Percentiles rank a stretch among this genome's conserved stretches.
Evolutionary conservation across 1,140 invertebrate species (phyloP).

Genomic region (Nylanderia fulva): DNA sequence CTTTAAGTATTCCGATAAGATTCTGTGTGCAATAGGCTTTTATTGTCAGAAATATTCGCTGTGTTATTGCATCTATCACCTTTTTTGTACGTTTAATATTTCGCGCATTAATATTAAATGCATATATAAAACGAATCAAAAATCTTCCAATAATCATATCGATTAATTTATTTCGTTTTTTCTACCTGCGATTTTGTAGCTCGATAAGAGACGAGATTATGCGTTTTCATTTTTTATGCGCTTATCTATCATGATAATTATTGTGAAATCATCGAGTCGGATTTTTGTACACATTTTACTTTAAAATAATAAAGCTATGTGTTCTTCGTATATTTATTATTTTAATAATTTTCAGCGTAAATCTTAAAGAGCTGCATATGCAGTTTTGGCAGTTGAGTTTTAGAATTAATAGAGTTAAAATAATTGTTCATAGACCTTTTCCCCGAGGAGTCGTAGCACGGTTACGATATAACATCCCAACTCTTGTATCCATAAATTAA

Average conservation of each 20-base stretch:
- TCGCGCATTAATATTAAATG: neutral
- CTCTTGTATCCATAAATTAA: slow-evolving; percentile 39
- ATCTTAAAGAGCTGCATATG: neutral
- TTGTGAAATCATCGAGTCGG: slow-evolving; percentile 21
- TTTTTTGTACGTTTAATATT: slow-evolving; percentile 20
- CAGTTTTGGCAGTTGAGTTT: neutral
- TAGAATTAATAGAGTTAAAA: neutral
- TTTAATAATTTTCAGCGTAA: neutral
- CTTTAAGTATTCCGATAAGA: slow-evolving; percentile 29
- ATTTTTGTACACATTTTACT: slow-evolving; percentile 2
- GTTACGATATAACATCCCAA: slow-evolving; percentile 4
- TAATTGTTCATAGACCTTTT: neutral
- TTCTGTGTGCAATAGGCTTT: neutral
- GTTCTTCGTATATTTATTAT: neutral
- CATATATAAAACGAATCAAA: neutral
- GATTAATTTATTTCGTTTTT: slow-evolving; percentile 46
- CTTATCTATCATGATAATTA: slow-evolving; percentile 23
- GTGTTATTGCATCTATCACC: neutral
- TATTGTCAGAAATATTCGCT: neutral
- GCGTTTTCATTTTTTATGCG: slow-evolving; percentile 23
- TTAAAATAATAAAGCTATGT: neutral
- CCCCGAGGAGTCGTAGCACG: neutral
- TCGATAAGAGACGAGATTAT: slow-evolving; percentile 61
- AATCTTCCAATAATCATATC: slow-evolving; percentile 32
- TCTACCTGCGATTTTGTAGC: neutral